Conservation (phyloP, 2,797 vertebrate species). For the Florisuga fusca region DNA sequence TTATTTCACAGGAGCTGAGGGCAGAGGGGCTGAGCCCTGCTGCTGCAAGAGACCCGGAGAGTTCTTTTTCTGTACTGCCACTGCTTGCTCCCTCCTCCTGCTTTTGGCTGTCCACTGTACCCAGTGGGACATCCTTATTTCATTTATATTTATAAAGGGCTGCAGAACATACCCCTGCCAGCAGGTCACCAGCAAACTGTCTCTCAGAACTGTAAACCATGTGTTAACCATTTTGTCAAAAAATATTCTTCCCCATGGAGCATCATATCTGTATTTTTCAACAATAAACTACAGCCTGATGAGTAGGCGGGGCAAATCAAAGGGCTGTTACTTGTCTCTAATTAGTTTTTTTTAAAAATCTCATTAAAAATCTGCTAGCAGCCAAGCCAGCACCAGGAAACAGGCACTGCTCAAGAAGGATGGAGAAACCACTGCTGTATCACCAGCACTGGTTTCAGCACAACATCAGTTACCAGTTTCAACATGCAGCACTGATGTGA, state of each 20-base stretch:
- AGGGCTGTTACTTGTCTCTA: background rate
- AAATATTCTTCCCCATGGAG: background rate
- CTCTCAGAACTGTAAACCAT: background rate
- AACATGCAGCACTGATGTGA: fast-evolving
- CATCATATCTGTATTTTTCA: background rate
- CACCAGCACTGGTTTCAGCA: background rate
- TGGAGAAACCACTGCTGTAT: fast-evolving
- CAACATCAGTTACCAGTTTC: fast-evolving
- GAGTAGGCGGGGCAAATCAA: background rate
- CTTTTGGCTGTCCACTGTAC: background rate
- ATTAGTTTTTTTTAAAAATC: too few species aligned
- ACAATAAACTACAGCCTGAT: background rate
- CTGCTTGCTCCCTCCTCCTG: background rate
- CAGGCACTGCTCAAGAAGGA: background rate
- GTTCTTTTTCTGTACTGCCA: fast-evolving
- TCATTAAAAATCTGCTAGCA: background rate
- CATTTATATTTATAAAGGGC: background rate
- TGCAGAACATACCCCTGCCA: background rate
- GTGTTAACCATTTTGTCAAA: background rate
- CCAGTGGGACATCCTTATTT: fast-evolving
- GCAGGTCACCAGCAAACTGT: background rate
- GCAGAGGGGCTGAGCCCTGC: background rate
- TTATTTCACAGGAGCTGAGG: fast-evolving
- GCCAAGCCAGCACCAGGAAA: background rate
- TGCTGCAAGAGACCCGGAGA: fast-evolving